Conservation (phyloP, 1,140 invertebrate species). For the Cepaea nemoralis region DNA sequence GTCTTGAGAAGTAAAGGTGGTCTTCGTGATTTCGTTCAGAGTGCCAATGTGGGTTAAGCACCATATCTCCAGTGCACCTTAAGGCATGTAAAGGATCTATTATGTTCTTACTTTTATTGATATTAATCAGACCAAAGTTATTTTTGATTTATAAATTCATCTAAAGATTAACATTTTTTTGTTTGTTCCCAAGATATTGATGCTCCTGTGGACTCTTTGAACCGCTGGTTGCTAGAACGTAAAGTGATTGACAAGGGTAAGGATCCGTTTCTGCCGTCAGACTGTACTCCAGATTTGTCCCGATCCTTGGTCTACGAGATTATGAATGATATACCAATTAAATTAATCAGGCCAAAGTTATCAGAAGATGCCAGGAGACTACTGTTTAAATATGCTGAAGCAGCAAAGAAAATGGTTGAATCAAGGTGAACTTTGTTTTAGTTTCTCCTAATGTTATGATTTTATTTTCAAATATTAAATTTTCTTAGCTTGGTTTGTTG, state of each 20-base stretch:
- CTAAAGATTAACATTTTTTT: no score
- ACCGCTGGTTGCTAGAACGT: conserved; percentile 95
- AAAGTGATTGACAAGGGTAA: conserved; percentile 85
- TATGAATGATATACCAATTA: conserved; percentile 98
- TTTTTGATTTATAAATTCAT: no score
- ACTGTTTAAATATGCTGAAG: conserved; percentile 93
- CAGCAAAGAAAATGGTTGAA: conserved; percentile 96
- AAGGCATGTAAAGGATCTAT: no score
- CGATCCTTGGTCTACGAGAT: conserved; percentile 96
- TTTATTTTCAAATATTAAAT: no score
- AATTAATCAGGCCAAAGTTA: conserved; percentile 93
- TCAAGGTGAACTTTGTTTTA: conserved; percentile 75
- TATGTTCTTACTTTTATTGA: no score
- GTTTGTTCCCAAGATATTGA: conserved; percentile 80
- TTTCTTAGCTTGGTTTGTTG: no score
- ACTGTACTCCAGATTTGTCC: conserved; percentile 92
- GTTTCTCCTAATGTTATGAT: no score
- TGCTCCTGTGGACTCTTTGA: conserved; percentile 95
- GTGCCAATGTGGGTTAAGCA: no score
- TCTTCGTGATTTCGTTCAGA: no score
- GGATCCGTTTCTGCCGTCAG: conserved; percentile 90
- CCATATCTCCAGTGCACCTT: no score
- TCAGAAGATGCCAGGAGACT: conserved; percentile 96
- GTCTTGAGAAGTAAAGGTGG: no score
- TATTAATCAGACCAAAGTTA: no score